Base-by-base conservation (phyloP, 1,140 invertebrate genomes). In the Drosophila grimshawi region DNA sequence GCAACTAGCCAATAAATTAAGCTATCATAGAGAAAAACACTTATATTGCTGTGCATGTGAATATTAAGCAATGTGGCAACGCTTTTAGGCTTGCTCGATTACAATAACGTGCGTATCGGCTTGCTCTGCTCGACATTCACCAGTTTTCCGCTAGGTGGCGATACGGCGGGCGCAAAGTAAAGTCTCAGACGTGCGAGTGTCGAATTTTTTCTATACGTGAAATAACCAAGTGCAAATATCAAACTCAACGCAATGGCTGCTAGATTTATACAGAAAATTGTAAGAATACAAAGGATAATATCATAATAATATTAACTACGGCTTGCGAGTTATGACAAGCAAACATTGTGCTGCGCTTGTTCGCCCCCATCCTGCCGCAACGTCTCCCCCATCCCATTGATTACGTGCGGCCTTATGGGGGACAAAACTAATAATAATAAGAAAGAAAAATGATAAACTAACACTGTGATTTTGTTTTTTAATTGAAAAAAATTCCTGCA, bases 231-330 rank as follows among this genome's bases (percentile, higher is more conserved):
- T 88, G 83, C 77, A 89, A 78, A 77, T 56, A 75, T 59, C 53
- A 66, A 63, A 80, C 67, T 59, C 67, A 76, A 68, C 69, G 76
- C 68, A 80, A 92, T 92, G 90, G 90, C 90, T 86, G 90, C 90
- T 90, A 88, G 90, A 92, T 92, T 92, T 49, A 90, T 92, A 89
- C 83, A 92, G 78, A 91, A 80, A 85, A 92, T 92, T 92, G 90
- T 92, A 92, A 92, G 90, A 67, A 80, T 43, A 43, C 51, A 51
- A 63, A 37, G 65, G 66, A 52, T 65, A 80, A 66, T 64, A 52
- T 52, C 52, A 48, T 43, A 57, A 60, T n/a, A 55, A 52, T 60
- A 65, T 46, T 59, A 55, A 53, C 45, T 19, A 65, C 29, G 53
- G 43, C 8, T 51, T 61, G 45, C 56, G 43, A 53, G 33, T 48